Evolutionary conservation across 2,113 vertebrate genomes (phyloP), one percentile per base, ranked within the genome.

Genomic region (Circaetus gallicus): DNA sequence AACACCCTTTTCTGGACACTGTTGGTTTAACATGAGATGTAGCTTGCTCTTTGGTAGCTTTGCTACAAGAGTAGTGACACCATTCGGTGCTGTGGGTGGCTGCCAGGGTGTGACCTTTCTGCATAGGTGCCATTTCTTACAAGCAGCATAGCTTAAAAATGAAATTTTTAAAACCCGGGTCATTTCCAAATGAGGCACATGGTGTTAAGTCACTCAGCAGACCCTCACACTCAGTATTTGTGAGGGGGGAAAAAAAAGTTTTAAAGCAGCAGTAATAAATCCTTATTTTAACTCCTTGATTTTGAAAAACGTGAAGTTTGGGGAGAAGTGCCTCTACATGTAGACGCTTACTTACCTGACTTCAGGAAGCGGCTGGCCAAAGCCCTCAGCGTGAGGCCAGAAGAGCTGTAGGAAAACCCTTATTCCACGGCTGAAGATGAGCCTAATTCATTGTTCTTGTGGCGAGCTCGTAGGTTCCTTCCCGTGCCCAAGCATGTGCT

Each of bases 1-100:
- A 71, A 45, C 15, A 20, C 13, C 3, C 14, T 50, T 1, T 42
- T 82, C 29, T 50, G 53, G 58, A 15, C 3, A 3, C 16, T 38
- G 13, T 8, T 34, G 1, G 2, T 43, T 65, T 56, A 34, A 40
- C 0, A 0, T 4, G 26, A 40, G 36, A 3, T 16, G 42, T 4
- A 58, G 20, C 73, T 49, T 45, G 43, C 19, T 45, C 45, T 45
- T 17, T 3, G 55, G 58, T 31, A 34, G 45, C 50, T 71, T 34
- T 67, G 24, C 55, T 36, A 0, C 31, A 16, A 31, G 55, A 18
- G 18, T 7, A 24, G 58, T 10, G 52, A 20, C n/a, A 50, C 22
- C 11, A 2, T 6, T n/a, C 2, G 3, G 28, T 31, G 40, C 45
- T 29, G 22, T 9, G 49, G 59, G 31, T 13, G 31, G 42, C 31